phyloP scores from a whole-genome alignment of 1,140 invertebrate genomes.

The Macrosteles quadrilineatus region DNA sequence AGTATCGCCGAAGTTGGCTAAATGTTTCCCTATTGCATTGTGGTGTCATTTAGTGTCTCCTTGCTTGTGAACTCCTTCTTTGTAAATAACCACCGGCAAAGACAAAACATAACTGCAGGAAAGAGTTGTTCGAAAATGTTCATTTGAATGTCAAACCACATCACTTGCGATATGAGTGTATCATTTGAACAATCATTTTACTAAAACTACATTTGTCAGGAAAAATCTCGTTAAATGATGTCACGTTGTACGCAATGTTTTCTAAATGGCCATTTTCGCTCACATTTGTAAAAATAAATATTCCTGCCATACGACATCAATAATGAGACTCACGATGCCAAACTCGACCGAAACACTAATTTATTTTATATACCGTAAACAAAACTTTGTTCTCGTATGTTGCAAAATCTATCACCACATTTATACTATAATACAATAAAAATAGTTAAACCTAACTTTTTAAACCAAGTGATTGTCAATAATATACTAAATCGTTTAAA shows the following conservation, averaged over 20 bases:
- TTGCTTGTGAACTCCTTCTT: neutral
- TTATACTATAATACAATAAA: conserved; percentile 30
- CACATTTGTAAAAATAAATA: conserved; percentile 11
- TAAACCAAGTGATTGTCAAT: conserved; percentile 25
- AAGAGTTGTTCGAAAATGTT: too few relatives aligned
- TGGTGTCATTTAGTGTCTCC: conserved; percentile 5
- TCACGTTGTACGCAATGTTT: neutral
- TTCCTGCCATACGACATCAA: conserved; percentile 21
- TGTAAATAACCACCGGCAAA: neutral
- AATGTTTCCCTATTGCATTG: neutral
- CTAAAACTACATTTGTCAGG: neutral
- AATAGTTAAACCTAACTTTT: conserved; percentile 31
- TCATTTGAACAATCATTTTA: too few relatives aligned
- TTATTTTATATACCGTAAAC: conserved; percentile 19
- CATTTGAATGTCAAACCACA: too few relatives aligned
- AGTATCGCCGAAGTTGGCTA: conserved; percentile 2
- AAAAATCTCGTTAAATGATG: neutral
- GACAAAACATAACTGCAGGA: too few relatives aligned
- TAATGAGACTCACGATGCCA: neutral
- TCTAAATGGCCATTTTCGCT: conserved; percentile 1
- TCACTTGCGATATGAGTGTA: too few relatives aligned
- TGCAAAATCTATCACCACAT: conserved; percentile 20
- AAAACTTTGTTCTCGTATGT: conserved; percentile 21
- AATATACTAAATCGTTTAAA: conserved; percentile 30
- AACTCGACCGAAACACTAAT: conserved; percentile 10